Evolutionary conservation across 2,797 vertebrate genomes (phyloP).

Genomic region (Bufotes viridis): DNA sequence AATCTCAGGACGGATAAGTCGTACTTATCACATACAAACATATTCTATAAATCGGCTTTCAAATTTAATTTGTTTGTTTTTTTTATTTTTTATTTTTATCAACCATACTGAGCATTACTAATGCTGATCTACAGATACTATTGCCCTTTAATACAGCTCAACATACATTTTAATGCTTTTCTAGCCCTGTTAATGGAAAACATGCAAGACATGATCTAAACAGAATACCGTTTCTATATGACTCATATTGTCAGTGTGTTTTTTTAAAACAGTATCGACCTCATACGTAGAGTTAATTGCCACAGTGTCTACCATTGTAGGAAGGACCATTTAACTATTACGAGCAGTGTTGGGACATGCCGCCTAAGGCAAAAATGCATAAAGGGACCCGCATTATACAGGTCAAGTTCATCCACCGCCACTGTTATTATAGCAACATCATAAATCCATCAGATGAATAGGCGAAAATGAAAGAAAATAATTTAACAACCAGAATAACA

Average conservation of each 20-base stretch:
- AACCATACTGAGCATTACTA: neutral
- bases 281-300: neutral
- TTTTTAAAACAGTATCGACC: neutral
- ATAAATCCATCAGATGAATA: neutral
- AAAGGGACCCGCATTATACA: neutral
- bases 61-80: conserved; percentile 6
- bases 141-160: neutral
- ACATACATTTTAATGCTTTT: neutral
- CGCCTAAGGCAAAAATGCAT: neutral
- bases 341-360: neutral
- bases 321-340: neutral
- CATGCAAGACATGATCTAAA: neutral
- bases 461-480: neutral
- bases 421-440: neutral
- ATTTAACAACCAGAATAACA: neutral
- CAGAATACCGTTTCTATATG: neutral
- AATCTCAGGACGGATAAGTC: neutral
- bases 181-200: neutral
- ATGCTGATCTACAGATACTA: neutral
- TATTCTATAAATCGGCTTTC: conserved; percentile 5
- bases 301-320: neutral
- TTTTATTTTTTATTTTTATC: too few relatives aligned
- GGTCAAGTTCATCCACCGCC: neutral
- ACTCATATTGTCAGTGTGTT: neutral
- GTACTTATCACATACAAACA: conserved; percentile 33